Base-by-base conservation (phyloP, 2,888 invertebrate species). In the Tuta absoluta region DNA sequence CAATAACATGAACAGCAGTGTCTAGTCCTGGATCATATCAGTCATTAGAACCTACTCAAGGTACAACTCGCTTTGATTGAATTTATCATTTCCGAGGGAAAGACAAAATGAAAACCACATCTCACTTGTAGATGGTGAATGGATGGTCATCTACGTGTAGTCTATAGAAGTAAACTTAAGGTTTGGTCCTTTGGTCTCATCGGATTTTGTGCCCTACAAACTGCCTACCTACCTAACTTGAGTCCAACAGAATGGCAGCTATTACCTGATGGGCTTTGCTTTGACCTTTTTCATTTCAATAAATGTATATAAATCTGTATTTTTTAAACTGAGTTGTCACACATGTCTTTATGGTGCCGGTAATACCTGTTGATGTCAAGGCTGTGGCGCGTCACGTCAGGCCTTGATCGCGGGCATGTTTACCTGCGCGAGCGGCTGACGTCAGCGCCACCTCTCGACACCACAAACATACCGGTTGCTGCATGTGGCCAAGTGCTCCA, bases 401-500 rank as follows among this genome's bases (percentile, higher is more conserved):
- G 51, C 51, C 23, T 23, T 53, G 51, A 14, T 53, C 14, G 51
- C 24, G 21, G 23, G 24, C 51, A 14, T 53, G 51, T 53, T 53
- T 53, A 24, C 51, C 51, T 53, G 51, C 51, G 51, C 59, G 21
- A 14, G 37, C 19, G 19, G 10, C 19, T 38, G 59, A 38, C 59
- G 37, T 19, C 56, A 41, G 14, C 38, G 59, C 12, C 38, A 59
- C 59, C 59, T 59, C 59, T 59, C 41, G 59, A 59, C 59, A 41
- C 41, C 59, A 14, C 59, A 41, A 21, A 59, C 51, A 49, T 7
- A 56, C 56, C 33, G 28, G 23, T 41, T 41, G 59, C 38, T 41
- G 7, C 33, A 41, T 2, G 23, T 23, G 41, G 23, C 21, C 14
- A 41, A 10, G 23, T 23, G 41, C 19, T 41, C 14, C 14, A 23